Base-by-base conservation (phyloP, 2,888 invertebrate genomes). In the Tetheella fluctuosa region DNA sequence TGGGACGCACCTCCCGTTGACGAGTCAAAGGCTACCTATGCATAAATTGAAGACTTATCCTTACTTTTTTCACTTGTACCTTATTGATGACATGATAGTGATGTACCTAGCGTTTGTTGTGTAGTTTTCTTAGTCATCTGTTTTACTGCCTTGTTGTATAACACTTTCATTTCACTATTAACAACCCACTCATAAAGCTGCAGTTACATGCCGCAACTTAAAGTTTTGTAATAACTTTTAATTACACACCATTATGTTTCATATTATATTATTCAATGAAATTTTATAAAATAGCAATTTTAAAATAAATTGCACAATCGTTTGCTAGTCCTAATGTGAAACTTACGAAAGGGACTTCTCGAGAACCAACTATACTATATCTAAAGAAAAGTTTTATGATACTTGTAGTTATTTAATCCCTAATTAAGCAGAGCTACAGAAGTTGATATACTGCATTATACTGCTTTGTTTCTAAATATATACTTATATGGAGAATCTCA, bases 171-270 rank as follows among this genome's bases (percentile, higher is more conserved):
- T 48, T 48, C 3, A 20, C 2, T 48, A 48, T 17, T 1, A 20
- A 20, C 48, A 20, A 48, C 48, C 17, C 5, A 8, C 42, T 48
- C 20, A 15, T 48, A 20, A 48, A 48, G 48, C 17, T 39, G 39
- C n/a, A n/a, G 15, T 48, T 48, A 48, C 20, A 48, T 20, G 10
- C n/a, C 15, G 42, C 42, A 17, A 48, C 7, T 39, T 39, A 15
- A 39, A 39, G 39, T 39, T 39, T 39, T 39, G 39, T 15, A 39
- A 48, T 48, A 48, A 20, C 48, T 20, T 48, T 48, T 48, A 48
- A 48, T 20, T 48, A 7, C 48, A 6, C 42, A 4, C 6, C 17
- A 42, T 42, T 42, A 30, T 30, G 30, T 30, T 30, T 30, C 30
- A 34, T 34, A 13, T 2, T 8, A 42, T 42, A 48, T 48, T 20